Evolutionary conservation across 2,797 vertebrate species (phyloP).

Genomic region (Graptemys geographica): DNA sequence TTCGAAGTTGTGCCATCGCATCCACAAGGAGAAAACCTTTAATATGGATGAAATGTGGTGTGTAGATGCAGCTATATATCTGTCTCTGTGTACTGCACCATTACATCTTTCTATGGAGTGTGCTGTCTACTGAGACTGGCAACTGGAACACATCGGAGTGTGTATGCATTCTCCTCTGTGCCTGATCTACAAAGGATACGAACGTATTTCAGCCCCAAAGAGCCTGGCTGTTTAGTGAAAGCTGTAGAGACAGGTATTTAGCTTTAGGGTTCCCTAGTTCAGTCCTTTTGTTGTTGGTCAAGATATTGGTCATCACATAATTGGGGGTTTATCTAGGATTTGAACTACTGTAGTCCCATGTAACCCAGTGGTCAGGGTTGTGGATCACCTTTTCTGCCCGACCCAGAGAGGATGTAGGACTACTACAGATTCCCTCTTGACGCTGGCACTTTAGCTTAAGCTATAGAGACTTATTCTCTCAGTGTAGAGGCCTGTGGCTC

Average conservation of each 20-base stretch:
- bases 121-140: background rate
- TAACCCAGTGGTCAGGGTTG: background rate
- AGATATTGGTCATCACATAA: background rate
- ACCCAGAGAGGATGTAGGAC: background rate
- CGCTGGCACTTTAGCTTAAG: background rate
- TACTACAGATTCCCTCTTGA: background rate
- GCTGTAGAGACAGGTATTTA: background rate
- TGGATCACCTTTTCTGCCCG: background rate
- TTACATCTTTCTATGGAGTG: background rate
- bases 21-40: background rate
- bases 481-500: background rate
- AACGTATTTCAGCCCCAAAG: background rate
- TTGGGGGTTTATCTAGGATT: background rate
- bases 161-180: background rate
- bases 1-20: background rate
- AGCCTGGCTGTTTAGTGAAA: background rate
- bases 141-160: background rate
- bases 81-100: background rate
- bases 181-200: background rate
- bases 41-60: background rate
- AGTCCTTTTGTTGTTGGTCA: background rate
- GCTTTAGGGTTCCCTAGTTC: background rate
- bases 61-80: background rate
- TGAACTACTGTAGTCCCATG: background rate
- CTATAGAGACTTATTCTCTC: background rate